A percentile compares a stretch with the other conserved stretches of the same genome.
Conservation (phyloP, 1,140 invertebrate species). For the Scaptomyza montana region DNA sequence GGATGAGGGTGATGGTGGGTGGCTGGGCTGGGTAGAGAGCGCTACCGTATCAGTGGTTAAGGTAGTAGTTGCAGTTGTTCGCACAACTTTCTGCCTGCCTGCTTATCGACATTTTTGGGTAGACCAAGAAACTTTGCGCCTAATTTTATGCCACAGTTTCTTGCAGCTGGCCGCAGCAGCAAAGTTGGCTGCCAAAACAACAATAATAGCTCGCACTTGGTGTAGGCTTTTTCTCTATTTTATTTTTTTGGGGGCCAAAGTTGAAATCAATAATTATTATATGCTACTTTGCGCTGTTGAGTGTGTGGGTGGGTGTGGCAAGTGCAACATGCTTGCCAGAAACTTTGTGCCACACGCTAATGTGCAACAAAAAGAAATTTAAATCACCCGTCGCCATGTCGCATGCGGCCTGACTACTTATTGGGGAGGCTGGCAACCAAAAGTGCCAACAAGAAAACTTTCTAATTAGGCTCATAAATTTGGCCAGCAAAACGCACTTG, state of each 20-base stretch:
- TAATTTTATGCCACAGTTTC: constrained; percentile 54
- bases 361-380: constrained; percentile 69
- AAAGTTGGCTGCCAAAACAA: constrained; percentile 15
- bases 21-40: background rate
- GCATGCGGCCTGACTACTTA: constrained; percentile 35
- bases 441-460: constrained; percentile 78
- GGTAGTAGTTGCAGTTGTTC: constrained; percentile 9
- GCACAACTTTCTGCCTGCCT: constrained; percentile 20
- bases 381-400: constrained; percentile 69
- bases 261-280: constrained; percentile 79
- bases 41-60: constrained; percentile 24
- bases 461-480: constrained; percentile 84
- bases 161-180: constrained; percentile 20
- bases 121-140: constrained; percentile 49
- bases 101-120: constrained; percentile 41
- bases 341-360: constrained; percentile 70
- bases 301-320: constrained; percentile 19
- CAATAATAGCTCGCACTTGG: constrained; percentile 7
- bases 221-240: constrained; percentile 1
- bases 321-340: constrained; percentile 71
- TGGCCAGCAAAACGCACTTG: constrained; percentile 65
- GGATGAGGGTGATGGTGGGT: background rate
- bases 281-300: constrained; percentile 51
- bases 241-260: constrained; percentile 48
- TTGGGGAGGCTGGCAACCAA: constrained; percentile 41